Conservation (phyloP, 2,113 vertebrate species). For the Nothocercus nigrocapillus region DNA sequence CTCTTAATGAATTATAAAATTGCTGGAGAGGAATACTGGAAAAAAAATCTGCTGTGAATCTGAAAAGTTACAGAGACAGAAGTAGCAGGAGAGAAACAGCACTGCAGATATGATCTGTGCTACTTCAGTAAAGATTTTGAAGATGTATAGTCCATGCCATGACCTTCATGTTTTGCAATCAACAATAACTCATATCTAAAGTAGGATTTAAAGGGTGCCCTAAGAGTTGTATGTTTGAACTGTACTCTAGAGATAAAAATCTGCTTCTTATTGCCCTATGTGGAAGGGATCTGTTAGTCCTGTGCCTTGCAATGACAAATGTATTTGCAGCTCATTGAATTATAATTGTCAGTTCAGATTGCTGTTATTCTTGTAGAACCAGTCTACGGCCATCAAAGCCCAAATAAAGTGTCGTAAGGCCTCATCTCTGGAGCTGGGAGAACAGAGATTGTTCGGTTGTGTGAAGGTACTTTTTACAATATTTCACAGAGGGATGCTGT, state of each 20-base stretch:
- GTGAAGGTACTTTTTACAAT: not conserved
- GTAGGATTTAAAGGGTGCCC: not conserved
- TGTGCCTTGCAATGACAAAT: not conserved
- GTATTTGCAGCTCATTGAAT: not conserved
- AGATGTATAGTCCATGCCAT: not conserved
- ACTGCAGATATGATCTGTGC: not conserved
- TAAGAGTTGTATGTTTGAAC: not conserved
- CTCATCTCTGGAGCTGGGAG: not conserved
- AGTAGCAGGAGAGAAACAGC: not conserved
- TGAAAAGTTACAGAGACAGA: not conserved
- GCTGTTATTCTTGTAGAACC: not conserved
- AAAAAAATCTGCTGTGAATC: not conserved
- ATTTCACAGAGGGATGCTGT: not conserved
- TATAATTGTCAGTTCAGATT: not conserved
- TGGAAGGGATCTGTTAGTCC: not conserved
- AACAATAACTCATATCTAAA: not conserved
- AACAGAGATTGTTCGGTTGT: not conserved
- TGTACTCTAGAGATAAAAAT: not conserved
- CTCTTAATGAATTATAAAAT: not conserved
- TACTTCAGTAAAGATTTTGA: conserved; percentile 8
- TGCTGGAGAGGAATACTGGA: not conserved
- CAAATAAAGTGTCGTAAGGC: not conserved
- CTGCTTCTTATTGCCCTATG: not conserved
- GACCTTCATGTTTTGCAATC: not conserved
- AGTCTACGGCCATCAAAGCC: not conserved